Conservation (phyloP, 2,797 vertebrate species). For the Lates japonicus region DNA sequence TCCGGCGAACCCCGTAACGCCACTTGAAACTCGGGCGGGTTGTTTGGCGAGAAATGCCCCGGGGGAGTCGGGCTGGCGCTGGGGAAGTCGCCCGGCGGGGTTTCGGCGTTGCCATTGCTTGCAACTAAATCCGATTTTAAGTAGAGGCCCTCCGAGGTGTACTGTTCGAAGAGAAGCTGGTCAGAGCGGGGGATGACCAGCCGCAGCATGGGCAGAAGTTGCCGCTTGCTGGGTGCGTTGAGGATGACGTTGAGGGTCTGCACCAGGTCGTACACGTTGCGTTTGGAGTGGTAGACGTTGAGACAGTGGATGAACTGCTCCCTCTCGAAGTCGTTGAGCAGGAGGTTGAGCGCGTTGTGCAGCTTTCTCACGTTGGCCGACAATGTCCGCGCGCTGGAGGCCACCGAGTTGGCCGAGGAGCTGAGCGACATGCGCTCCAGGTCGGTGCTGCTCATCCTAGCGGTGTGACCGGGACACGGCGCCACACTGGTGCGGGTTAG, state of each 20-base stretch:
- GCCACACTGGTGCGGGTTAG: conserved; percentile 71
- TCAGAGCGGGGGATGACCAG: conserved; percentile 96
- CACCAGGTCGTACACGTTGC: conserved; percentile 98
- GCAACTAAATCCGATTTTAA: conserved; percentile 84
- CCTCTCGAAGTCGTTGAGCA: conserved; percentile 93
- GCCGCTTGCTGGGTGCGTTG: conserved; percentile 92
- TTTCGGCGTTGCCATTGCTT: conserved; percentile 76
- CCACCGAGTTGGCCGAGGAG: conserved; percentile 87
- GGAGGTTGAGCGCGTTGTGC: conserved; percentile 94
- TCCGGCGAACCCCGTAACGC: conserved; percentile 84
- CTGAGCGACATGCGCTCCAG: conserved; percentile 90
- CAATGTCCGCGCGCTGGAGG: conserved; percentile 90
- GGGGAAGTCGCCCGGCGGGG: conserved; percentile 60
- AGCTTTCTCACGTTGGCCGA: conserved; percentile 95
- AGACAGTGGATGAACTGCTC: conserved; percentile 98
- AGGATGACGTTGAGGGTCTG: conserved; percentile 95
- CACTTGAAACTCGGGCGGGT: conserved; percentile 74
- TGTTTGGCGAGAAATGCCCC: conserved; percentile 68
- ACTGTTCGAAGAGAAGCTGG: conserved; percentile 97
- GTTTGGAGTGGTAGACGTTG: conserved; percentile 95
- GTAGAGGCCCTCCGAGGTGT: conserved; percentile 96
- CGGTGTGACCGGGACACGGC: conserved; percentile 62
- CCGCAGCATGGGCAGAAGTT: conserved; percentile 95
- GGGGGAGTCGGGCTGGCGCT: conserved; percentile 70
- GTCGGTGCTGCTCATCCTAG: conserved; percentile 90